Evolutionary conservation across 2,113 vertebrate species (phyloP), one percentile per base, ranked within the genome.

Genomic region (Hippoglossus stenolepis): DNA sequence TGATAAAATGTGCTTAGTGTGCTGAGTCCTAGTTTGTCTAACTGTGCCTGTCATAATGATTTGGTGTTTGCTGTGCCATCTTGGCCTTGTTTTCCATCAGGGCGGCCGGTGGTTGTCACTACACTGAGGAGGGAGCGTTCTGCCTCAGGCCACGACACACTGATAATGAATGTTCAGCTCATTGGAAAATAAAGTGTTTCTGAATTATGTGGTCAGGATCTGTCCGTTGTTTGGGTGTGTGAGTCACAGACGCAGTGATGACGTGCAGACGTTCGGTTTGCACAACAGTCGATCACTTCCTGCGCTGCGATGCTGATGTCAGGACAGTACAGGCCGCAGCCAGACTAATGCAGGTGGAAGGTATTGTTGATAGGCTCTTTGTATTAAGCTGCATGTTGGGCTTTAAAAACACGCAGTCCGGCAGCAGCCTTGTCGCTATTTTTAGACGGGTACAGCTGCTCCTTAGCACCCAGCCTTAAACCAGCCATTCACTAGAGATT

Each of bases 391-490:
- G 87, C 89, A 84, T 49, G 85, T 85, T 76, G 73, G 78, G 89
- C 81, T 80, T 85, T 65, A 83, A 61, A 71, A 71, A 83, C 80
- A 57, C 31, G 21, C 75, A 71, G 91, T 91, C 80, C 84, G n/a
- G 84, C 85, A 78, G 87, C 80, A 90, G 84, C 85, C 85, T 83
- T 65, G 76, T 1, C 20, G 74, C 86, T 93, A 93, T 93, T 90
- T 93, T 91, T 93, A 92, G 90, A 82, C 9, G 26, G 61, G 74
- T 83, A 88, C 93, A 93, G 91, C 93, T 93, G 91, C 93, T 91
- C 73, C 86, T 83, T 71, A 87, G 87, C 83, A 74, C 74, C 85
- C 86, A 84, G 79, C 84, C 85, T 91, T 84, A 89, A 84, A 88
- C 73, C 87, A 89, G 85, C 80, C 85, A 77, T 84, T 85, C 88